Conservation (phyloP, 2,888 invertebrate species). For the Ornithoptera alexandrae region DNA sequence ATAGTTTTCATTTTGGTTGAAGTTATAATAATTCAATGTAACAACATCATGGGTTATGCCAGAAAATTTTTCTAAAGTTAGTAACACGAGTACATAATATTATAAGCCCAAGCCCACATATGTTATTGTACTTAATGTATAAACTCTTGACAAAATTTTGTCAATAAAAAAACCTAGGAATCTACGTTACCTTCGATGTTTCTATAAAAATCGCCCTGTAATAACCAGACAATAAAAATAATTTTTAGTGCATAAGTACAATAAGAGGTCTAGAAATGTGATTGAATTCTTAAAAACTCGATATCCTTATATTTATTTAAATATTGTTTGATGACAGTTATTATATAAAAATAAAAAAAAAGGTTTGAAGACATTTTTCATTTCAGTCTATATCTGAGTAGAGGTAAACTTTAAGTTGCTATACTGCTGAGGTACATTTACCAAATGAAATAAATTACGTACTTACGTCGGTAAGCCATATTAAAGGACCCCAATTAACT, state of each 20-base stretch:
- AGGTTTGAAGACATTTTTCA: too few species aligned
- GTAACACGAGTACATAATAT: too few species aligned
- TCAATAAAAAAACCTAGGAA: not conserved
- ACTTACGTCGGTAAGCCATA: constrained; percentile 79
- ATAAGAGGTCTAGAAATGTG: too few species aligned
- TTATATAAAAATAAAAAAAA: too few species aligned
- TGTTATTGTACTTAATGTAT: not conserved
- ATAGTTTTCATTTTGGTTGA: constrained; percentile 10
- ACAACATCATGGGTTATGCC: too few species aligned
- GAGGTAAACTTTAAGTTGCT: not conserved
- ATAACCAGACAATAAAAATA: not conserved
- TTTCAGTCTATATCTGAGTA: not conserved
- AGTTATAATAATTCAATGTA: too few species aligned
- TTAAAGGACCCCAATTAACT: constrained; percentile 79
- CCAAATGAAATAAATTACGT: constrained; percentile 73
- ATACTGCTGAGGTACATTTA: constrained; percentile 43
- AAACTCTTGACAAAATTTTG: not conserved
- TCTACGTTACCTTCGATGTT: not conserved
- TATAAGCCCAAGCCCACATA: too few species aligned
- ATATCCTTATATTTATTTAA: too few species aligned
- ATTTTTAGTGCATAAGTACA: too few species aligned
- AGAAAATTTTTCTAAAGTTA: too few species aligned
- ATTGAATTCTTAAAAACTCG: too few species aligned
- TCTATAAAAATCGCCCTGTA: not conserved
- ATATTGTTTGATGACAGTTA: too few species aligned